Base-by-base conservation (phyloP, 1,140 invertebrate species). In the Zaprionus tsacasi region DNA sequence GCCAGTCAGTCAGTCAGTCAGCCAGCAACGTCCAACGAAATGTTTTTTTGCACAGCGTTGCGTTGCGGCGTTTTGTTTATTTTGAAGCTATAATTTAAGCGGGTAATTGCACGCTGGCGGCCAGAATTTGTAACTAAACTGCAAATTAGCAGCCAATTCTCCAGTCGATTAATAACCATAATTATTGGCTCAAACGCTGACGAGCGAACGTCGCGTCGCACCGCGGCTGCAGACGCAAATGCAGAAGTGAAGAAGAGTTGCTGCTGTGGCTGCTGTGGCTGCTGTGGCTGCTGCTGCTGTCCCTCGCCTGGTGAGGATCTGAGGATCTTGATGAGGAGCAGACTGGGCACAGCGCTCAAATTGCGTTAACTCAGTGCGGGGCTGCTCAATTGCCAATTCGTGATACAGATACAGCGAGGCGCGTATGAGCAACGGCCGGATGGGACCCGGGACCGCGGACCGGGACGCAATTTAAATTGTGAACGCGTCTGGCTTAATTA, bases 121-220 rank as follows among this genome's bases (percentile, higher is more conserved):
- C 88, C 82, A 92, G 89, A 93, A 93, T 93, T 93, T 93, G 91
- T 92, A 92, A 92, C 92, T 93, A 93, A 93, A 93, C 92, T 93
- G 92, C 92, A 93, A 93, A 93, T 93, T 93, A 93, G 92, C 93
- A 93, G 92, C 93, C 93, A 93, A 93, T 93, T 93, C 91, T 85
- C 92, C 81, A 85, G 92, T 81, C 92, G 92, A 92, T 93, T 93
- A 93, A 93, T 93, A 91, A 93, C 93, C 92, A 93, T 93, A 93
- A 93, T 93, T 93, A 93, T 92, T 89, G 83, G 79, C 89, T 91
- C 89, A 91, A 86, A 82, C 88, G 88, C 88, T 91, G 88, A 91
- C 88, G 88, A 87, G 87, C 71, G 77, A 78, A 88, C 82, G 88
- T 87, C 78, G 69, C 70, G 38, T 38, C 63, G 11, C 64, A 30